A percentile compares a stretch with the other conserved stretches of the same genome.
Conservation (phyloP, 2,113 vertebrate genomes). For the Prietella phreatophila region DNA sequence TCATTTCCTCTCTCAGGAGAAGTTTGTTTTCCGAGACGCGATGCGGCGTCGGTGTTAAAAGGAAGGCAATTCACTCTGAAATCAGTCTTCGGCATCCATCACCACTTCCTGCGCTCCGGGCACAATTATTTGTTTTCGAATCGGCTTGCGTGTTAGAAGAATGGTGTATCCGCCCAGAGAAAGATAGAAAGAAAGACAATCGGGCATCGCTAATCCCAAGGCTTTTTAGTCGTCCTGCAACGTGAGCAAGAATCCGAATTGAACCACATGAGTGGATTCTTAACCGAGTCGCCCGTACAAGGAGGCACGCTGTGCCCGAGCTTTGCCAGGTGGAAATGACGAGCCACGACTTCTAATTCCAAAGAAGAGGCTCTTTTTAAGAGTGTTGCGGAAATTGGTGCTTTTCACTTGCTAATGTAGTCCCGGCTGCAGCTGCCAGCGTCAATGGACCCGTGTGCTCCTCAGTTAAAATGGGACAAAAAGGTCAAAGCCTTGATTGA, state of each 20-base stretch:
- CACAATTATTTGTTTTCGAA: constrained; percentile 26
- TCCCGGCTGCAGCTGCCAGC: constrained; percentile 36
- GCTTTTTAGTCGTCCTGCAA: constrained; percentile 61
- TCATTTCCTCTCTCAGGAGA: constrained; percentile 50
- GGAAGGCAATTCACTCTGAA: constrained; percentile 48
- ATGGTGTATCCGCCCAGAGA: neutral
- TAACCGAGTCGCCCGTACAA: constrained; percentile 59
- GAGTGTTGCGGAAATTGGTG: constrained; percentile 39
- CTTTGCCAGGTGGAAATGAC: constrained; percentile 13
- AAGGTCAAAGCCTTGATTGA: constrained; percentile 47
- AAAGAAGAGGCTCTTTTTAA: constrained; percentile 36
- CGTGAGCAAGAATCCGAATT: constrained; percentile 58
- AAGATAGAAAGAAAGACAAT: constrained; percentile 15
- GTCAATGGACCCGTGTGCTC: constrained; percentile 40
- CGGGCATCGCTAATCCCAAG: constrained; percentile 53
- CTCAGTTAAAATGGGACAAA: constrained; percentile 38
- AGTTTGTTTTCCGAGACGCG: constrained; percentile 34
- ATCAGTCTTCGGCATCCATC: constrained; percentile 33
- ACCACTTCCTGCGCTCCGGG: constrained; percentile 17
- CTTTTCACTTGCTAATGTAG: constrained; percentile 46
- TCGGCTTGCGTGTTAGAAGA: neutral
- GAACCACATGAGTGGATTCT: constrained; percentile 57
- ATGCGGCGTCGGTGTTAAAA: constrained; percentile 25
- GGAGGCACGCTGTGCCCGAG: neutral
- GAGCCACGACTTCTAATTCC: constrained; percentile 38